Evolutionary conservation across 2,113 vertebrate genomes (phyloP), one percentile per base, ranked within the genome.

Genomic region (Mystacornis crossleyi): DNA sequence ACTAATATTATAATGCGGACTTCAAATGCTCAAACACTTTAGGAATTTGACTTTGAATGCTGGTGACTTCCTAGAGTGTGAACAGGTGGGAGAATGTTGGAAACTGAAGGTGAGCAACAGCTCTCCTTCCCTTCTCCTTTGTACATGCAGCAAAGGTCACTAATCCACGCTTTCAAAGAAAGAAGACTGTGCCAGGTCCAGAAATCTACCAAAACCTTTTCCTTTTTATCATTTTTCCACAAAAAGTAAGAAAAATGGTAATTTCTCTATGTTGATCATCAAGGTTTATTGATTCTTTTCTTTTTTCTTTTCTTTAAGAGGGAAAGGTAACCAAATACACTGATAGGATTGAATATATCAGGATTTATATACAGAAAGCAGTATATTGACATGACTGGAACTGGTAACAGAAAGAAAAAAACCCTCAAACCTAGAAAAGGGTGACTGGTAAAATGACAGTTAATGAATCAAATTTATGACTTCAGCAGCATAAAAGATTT

Each of bases 11-110:
- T 23, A 88, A 67, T 2, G 6, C 0, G 0, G 36, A 18, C 25
- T 83, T 92, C 85, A 78, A 80, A 86, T 45, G 11, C 60, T 86
- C 74, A 82, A 45, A 88, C 66, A 67, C 54, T 93, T 94, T 4
- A 89, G 48, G 67, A 93, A 65, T 92, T 92, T 96, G 88, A 94
- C 93, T 95, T 96, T 96, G 95, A 94, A 69, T 29, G n/a, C 60
- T 48, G 69, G 88, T 0, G 8, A 91, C 34, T 74, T 90, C 95
- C 90, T 86, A 92, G 81, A 48, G 91, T 0, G 43, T 69, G 93
- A 96, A 67, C 92, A 96, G 90, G 86, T 95, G 93, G 80, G 67
- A 92, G 47, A 93, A 94, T 69, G 82, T 57, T 96, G 95, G 96
- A 96, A 95, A 84, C 69, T 7, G 9, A 94, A 93, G 80, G 72